Evolutionary conservation across 2,888 invertebrate species (phyloP).

Genomic region (Alsophila aescularia): DNA sequence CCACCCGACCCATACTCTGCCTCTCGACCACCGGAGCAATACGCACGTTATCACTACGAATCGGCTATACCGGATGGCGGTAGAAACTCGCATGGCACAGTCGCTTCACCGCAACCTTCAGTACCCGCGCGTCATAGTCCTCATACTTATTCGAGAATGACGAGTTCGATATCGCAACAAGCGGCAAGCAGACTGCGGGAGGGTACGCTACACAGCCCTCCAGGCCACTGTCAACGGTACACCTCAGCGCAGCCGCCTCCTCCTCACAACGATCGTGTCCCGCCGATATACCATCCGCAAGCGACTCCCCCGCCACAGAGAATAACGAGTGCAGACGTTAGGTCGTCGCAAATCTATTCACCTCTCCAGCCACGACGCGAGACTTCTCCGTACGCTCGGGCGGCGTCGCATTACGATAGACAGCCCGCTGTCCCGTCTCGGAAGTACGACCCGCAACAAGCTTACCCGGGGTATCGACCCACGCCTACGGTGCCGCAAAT

Average conservation of each 20-base stretch:
- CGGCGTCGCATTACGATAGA: conserved; percentile 68
- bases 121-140: conserved; percentile 70
- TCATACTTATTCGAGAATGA: conserved; percentile 69
- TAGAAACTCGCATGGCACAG: conserved; percentile 60
- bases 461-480: conserved; percentile 75
- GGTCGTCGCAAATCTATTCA: conserved; percentile 62
- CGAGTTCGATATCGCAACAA: conserved; percentile 70
- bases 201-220: conserved; percentile 61
- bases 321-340: conserved; percentile 55
- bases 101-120: conserved; percentile 69
- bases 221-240: conserved; percentile 60
- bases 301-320: conserved; percentile 58
- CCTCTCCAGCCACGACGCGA: conserved; percentile 66
- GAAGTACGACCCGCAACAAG: conserved; percentile 77
- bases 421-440: conserved; percentile 64
- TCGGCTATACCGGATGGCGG: conserved; percentile 57
- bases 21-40: conserved; percentile 70
- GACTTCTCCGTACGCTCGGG: conserved; percentile 63
- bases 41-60: conserved; percentile 70
- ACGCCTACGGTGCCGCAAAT: conserved; percentile 57
- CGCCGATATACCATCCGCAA: conserved; percentile 78
- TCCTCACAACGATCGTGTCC: conserved; percentile 76
- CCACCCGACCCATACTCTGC: conserved; percentile 73
- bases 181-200: conserved; percentile 66
- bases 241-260: conserved; percentile 72